Evolutionary conservation across 2,888 invertebrate genomes (phyloP).

Genomic region (Leptogaster cylindrica): DNA sequence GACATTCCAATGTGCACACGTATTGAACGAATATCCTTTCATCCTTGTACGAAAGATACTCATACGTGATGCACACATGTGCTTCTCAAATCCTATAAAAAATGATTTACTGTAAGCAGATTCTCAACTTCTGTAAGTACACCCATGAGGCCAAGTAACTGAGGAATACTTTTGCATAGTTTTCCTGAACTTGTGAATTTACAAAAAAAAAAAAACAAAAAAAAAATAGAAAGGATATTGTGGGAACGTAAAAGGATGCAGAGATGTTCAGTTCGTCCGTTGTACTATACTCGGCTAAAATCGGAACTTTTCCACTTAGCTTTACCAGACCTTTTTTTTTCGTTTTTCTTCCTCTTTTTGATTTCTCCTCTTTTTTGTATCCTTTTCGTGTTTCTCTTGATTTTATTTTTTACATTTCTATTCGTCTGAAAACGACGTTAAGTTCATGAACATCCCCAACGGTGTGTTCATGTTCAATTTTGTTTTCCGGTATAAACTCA

Average conservation of each 20-base stretch:
- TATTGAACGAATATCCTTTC: not conserved
- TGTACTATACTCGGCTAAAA: too few species aligned
- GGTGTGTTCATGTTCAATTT: constrained; percentile 34
- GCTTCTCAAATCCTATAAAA: constrained; percentile 27
- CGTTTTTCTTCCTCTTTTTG: constrained; percentile 5
- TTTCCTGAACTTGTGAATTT: too few species aligned
- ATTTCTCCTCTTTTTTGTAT: not conserved
- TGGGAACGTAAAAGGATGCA: too few species aligned
- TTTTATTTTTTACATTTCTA: not conserved
- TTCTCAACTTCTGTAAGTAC: constrained; percentile 36
- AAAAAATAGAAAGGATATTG: not conserved
- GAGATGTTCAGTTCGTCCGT: too few species aligned
- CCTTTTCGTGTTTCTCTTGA: constrained; percentile 10
- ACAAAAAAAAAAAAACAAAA: too few species aligned
- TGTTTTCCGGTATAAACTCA: constrained; percentile 36
- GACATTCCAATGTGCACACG: not conserved
- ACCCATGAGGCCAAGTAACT: constrained; percentile 11
- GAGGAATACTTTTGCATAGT: constrained; percentile 31
- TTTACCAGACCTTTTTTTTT: not conserved
- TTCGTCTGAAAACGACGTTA: not conserved
- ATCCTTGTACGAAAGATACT: not conserved
- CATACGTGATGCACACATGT: not conserved
- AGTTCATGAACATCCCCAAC: constrained; percentile 33
- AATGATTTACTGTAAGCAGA: constrained; percentile 39
- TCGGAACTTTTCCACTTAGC: not conserved